Evolutionary conservation across 2,797 vertebrate species (phyloP), one percentile per base, ranked within the genome.

Genomic region (Bufotes viridis): DNA sequence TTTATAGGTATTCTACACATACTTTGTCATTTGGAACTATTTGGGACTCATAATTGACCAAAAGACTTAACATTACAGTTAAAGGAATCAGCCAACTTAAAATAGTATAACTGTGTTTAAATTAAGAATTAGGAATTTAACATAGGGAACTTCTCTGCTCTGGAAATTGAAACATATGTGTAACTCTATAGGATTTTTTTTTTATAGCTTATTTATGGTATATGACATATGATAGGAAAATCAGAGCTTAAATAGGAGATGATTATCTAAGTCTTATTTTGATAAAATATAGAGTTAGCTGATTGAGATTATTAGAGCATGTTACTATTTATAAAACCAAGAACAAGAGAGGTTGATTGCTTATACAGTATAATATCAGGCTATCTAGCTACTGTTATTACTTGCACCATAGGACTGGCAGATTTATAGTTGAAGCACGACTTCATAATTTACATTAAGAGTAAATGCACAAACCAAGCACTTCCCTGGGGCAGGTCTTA

Each of bases 231-330:
- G 42, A 49, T 49, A n/a, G 58, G 7, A 80, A 61, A 60, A 15
- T 63, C 58, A 63, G 79, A 34, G 20, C 13, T 6, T 80, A 80
- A 60, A 80, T 58, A 9, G 57, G 57, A 80, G 55, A 80, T 80
- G 78, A 80, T 80, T 80, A 80, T 24, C 26, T 24, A 60, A 60
- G 78, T 12, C 55, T 80, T 11, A 34, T 29, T 80, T 80, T 60
- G 26, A 60, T 80, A 80, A 80, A 60, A 80, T 80, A 60, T 80
- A 80, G 57, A 60, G 57, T 60, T 60, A 61, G 57, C 55, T 80
- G 78, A 60, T 34, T 80, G 57, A 80, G 55, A 60, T 80, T 80
- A 80, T 80, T 60, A 80, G 26, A 60, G 24, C 24, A 60, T 80
- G 78, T 29, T 80, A 42, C 26, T 76, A 76, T 76, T 53, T 76